Evolutionary conservation across 2,113 vertebrate genomes (phyloP), one percentile per base, ranked within the genome.

Genomic region (Falcunculus frontatus): DNA sequence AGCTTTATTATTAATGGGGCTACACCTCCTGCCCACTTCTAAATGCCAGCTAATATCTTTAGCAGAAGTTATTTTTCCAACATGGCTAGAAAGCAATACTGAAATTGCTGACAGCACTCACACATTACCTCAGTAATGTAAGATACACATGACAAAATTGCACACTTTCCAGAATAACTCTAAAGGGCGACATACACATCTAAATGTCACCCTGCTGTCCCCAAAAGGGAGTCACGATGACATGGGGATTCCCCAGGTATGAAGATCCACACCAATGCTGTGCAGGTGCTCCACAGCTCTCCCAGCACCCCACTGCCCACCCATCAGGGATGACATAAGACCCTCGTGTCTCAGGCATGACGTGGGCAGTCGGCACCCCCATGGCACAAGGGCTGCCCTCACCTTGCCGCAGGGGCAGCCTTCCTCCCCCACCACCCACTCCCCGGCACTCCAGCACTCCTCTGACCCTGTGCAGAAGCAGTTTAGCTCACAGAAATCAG

Each of bases 301-400:
- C 74, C n/a, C 74, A 67, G 69, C 44, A 72, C 9, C 33, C 56
- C 29, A 26, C 10, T 25, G 22, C 57, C 60, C 75, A 63, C 0
- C 2, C 9, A 55, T 44, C 57, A 6, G 21, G 17, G 7, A 26
- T 4, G 26, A 37, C 6, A 3, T 4, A 39, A 47, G 49, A 47
- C 30, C 29, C 42, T 69, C 39, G 37, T 0, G 2, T 46, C 37
- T 30, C 49, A 11, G 16, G 37, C 14, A 30, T 14, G 47, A 69
- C 13, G 19, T 0, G 0, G 42, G 29, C 1, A 1, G 4, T 4
- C 0, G 0, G 49, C 56, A 68, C 16, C 6, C 32, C 53, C 13
- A 7, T 11, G n/a, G 19, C 83, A 80, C 15, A 22, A 73, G n/a
- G 64, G 37, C n/a, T 41, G 80, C 64, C 60, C 32, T 78, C 67